These are phyloP conservation scores for Stegodyphus mimosarum DNA, from an alignment of 1,140 invertebrate species.

Conservation along the genomic window DNA sequence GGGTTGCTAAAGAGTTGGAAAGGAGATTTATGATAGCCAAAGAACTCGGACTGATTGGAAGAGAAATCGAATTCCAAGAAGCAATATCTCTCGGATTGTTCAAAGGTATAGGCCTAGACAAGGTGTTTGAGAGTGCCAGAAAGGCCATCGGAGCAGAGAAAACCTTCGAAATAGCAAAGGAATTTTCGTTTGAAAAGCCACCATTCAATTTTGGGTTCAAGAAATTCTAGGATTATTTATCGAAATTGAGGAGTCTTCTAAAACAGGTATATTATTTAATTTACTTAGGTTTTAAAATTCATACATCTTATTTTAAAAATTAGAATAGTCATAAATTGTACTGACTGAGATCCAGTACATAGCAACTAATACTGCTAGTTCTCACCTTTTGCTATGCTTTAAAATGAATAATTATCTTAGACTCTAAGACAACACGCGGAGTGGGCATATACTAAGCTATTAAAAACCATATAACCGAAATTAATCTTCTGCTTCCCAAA, in stretches of 20 bases:
- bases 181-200: background rate
- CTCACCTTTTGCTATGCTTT: too few species aligned
- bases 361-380: too few species aligned
- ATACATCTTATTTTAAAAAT: too few species aligned
- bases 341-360: too few species aligned
- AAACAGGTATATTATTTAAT: background rate
- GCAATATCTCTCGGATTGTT: conserved; percentile 36
- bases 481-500: too few species aligned
- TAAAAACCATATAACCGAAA: too few species aligned
- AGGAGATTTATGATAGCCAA: conserved; percentile 43
- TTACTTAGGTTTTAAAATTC: too few species aligned
- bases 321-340: too few species aligned
- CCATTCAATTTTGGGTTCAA: background rate
- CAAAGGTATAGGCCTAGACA: conserved; percentile 40
- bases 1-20: conserved; percentile 32
- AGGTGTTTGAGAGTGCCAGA: conserved; percentile 26
- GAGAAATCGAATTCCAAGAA: conserved; percentile 41
- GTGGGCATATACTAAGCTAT: too few species aligned
- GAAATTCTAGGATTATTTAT: background rate
- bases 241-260: background rate
- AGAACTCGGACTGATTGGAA: conserved; percentile 30
- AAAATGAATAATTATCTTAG: too few species aligned
- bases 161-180: background rate
- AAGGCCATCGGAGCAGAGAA: conserved; percentile 37
- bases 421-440: too few species aligned